A percentile compares a stretch with the other conserved stretches of the same genome.
Evolutionary conservation across 2,888 invertebrate genomes (phyloP).

Genomic region (Athripsodes cinereus): DNA sequence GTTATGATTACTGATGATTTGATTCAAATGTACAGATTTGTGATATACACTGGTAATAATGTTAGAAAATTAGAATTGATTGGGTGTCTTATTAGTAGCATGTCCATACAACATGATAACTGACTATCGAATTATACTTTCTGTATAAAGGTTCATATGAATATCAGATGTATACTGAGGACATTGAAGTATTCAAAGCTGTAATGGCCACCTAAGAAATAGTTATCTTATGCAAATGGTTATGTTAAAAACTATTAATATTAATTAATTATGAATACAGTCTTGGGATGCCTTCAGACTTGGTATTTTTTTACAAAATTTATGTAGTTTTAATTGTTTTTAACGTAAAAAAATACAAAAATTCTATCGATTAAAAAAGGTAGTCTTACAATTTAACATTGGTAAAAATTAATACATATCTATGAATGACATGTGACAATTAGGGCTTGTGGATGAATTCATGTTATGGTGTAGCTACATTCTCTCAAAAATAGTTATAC

Average conservation of each 20-base stretch:
- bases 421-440: conserved; percentile 6
- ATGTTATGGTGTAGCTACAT: conserved; percentile 10
- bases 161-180: conserved; percentile 18
- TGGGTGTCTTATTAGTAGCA: too few relatives aligned
- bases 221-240: conserved; percentile 22
- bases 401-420: conserved; percentile 19
- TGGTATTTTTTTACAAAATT: conserved; percentile 38
- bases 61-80: too few relatives aligned
- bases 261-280: conserved; percentile 25
- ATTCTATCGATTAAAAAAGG: conserved; percentile 32
- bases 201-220: conserved; percentile 22
- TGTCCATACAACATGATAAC: too few relatives aligned
- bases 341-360: conserved; percentile 43
- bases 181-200: conserved; percentile 10
- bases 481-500: conserved; percentile 14
- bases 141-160: conserved; percentile 5
- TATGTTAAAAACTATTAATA: conserved; percentile 23
- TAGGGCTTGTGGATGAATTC: not conserved
- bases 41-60: too few relatives aligned
- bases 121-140: not conserved
- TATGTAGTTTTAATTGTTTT: conserved; percentile 31
- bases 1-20: too few relatives aligned
- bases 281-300: conserved; percentile 27
- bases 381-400: conserved; percentile 24
- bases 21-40: too few relatives aligned